Evolutionary conservation across 2,888 invertebrate species (phyloP).

Genomic region (Julus scandinavius): DNA sequence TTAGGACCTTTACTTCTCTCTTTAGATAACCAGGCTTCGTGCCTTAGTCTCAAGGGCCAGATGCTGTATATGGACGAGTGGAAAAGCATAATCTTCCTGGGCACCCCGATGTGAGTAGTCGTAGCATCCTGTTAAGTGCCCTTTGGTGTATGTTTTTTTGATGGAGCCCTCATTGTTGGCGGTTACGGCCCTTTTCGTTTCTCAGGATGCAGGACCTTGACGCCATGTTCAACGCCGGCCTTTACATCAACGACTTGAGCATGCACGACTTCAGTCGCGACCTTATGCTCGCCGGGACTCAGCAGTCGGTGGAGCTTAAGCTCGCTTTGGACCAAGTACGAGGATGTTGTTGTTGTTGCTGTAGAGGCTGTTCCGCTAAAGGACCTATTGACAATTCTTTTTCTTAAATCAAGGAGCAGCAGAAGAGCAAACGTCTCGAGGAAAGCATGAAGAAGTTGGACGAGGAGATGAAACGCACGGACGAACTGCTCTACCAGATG

Average conservation of each 20-base stretch:
- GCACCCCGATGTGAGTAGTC: slow-evolving; percentile 82
- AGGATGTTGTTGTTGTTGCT: not conserved
- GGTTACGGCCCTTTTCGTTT: not conserved
- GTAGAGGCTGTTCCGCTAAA: too few relatives aligned
- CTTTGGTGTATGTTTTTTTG: not conserved
- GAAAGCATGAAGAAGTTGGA: slow-evolving; percentile 96
- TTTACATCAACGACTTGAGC: slow-evolving; percentile 98
- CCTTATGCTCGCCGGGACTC: slow-evolving; percentile 74
- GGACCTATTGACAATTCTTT: not conserved
- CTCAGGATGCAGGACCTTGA: slow-evolving; percentile 86
- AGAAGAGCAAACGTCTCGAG: slow-evolving; percentile 94
- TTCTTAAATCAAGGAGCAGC: slow-evolving; percentile 80
- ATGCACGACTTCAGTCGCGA: slow-evolving; percentile 97
- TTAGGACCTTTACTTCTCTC: not conserved
- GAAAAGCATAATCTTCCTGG: slow-evolving; percentile 97
- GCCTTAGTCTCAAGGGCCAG: slow-evolving; percentile 86
- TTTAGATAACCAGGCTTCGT: slow-evolving; percentile 15
- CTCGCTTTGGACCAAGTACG: slow-evolving; percentile 81
- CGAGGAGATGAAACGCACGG: slow-evolving; percentile 94
- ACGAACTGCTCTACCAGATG: slow-evolving; percentile 97
- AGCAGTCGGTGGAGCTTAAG: slow-evolving; percentile 96
- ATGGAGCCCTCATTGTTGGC: not conserved
- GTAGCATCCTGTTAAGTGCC: not conserved
- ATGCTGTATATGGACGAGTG: slow-evolving; percentile 99
- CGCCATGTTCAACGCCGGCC: slow-evolving; percentile 89